A percentile compares a stretch with the other conserved stretches of the same genome.
Conservation (phyloP, 1,140 invertebrate genomes). For the Pomacea maculata region DNA sequence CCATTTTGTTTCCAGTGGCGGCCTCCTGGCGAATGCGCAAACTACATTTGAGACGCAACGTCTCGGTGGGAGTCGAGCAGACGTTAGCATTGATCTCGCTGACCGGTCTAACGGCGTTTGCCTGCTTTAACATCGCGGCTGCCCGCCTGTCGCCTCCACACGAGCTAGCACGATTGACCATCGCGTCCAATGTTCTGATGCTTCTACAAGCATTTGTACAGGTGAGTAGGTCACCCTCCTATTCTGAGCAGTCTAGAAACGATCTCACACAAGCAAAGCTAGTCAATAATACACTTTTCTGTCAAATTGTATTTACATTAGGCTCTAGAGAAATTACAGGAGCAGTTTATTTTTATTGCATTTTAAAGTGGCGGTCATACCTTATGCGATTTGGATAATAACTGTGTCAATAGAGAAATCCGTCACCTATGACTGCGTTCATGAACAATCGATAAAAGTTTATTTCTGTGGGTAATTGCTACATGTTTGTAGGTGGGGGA, state of each 20-base stretch:
- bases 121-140: constrained; percentile 91
- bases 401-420: no score
- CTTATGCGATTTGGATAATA: no score
- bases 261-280: constrained; percentile 60
- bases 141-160: constrained; percentile 77
- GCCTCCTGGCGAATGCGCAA: constrained; percentile 20
- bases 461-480: no score
- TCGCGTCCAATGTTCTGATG: constrained; percentile 65
- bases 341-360: no score
- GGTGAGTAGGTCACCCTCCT: neutral
- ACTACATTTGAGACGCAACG: constrained; percentile 26
- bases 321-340: no score
- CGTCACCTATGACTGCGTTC: no score
- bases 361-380: no score
- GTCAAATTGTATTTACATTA: no score
- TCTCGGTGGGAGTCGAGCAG: constrained; percentile 80
- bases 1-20: neutral
- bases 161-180: constrained; percentile 36
- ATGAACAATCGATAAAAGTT: no score
- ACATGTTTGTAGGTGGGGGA: no score
- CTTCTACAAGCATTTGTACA: constrained; percentile 76
- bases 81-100: constrained; percentile 89
- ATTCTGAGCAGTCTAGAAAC: neutral
- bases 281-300: no score
- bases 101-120: constrained; percentile 90